A percentile compares a stretch with the other conserved stretches of the same genome.
Evolutionary conservation across 2,888 invertebrate species (phyloP).

Genomic region (Mythimna vitellina): DNA sequence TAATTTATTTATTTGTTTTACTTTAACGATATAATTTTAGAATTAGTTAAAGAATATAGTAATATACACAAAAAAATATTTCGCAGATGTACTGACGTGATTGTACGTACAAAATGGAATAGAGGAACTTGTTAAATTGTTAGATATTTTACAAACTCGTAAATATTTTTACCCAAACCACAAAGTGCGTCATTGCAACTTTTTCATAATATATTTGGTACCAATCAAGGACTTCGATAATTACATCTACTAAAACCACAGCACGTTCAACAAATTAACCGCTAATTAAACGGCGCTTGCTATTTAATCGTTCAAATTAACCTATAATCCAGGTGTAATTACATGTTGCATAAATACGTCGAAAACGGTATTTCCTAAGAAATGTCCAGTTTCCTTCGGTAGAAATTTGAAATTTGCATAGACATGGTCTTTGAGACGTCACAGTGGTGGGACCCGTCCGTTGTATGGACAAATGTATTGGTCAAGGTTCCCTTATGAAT

Average conservation of each 20-base stretch:
- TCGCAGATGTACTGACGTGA: no score
- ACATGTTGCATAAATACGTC: constrained; percentile 49
- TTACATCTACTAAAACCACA: constrained; percentile 34
- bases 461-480: constrained; percentile 74
- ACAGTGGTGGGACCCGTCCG: constrained; percentile 60
- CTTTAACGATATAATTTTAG: no score
- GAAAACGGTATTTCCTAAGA: constrained; percentile 67
- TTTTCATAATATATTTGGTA: constrained; percentile 20
- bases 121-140: background rate
- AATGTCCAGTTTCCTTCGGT: constrained; percentile 66
- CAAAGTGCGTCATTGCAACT: constrained; percentile 18
- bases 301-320: constrained; percentile 54
- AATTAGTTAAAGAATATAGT: no score
- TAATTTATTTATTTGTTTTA: no score
- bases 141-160: background rate
- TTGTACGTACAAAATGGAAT: background rate
- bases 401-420: constrained; percentile 78
- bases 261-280: constrained; percentile 47
- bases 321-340: constrained; percentile 58
- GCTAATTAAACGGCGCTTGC: constrained; percentile 59
- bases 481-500: constrained; percentile 81
- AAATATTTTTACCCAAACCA: constrained; percentile 2
- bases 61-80: no score
- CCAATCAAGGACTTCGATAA: constrained; percentile 23
- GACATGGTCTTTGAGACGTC: constrained; percentile 66